Evolutionary conservation across 2,797 vertebrate genomes (phyloP).

Genomic region (Oreochromis grahami): DNA sequence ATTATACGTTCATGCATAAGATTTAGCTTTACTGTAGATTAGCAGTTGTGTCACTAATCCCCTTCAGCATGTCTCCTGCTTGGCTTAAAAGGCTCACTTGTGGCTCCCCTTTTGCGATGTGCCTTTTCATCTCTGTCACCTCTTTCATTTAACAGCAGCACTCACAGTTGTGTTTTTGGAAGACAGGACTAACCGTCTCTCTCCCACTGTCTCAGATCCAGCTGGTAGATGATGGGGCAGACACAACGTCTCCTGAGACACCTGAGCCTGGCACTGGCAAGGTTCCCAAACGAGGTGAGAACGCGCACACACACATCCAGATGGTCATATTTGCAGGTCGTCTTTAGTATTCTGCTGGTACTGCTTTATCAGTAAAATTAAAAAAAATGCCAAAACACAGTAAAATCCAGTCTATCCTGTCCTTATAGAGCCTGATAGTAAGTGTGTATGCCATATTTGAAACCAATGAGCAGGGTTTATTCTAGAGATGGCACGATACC

Average conservation of each 20-base stretch:
- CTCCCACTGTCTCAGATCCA: slow-evolving; percentile 82
- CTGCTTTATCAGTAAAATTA: neutral
- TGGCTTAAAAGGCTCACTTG: neutral
- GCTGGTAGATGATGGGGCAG: slow-evolving; percentile 90
- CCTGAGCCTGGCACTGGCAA: slow-evolving; percentile 83
- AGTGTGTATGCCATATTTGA: neutral
- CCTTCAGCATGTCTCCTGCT: neutral
- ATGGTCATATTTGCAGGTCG: neutral
- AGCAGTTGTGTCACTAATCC: neutral
- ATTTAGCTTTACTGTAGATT: neutral
- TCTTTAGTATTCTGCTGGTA: neutral
- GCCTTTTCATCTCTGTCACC: neutral
- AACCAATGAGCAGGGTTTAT: neutral
- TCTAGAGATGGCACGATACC: too few relatives aligned
- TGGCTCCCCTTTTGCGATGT: neutral
- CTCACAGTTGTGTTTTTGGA: neutral
- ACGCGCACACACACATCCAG: neutral
- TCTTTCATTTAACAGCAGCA: neutral
- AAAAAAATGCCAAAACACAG: neutral
- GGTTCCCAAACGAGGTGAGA: slow-evolving; percentile 87
- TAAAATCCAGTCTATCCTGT: neutral
- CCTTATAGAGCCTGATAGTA: neutral
- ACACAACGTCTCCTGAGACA: slow-evolving; percentile 93
- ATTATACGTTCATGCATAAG: neutral
- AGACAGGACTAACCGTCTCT: neutral